A percentile compares a stretch with the other conserved stretches of the same genome.
phyloP scores from a whole-genome alignment of 2,797 vertebrate genomes.

The Esox lucius region DNA sequence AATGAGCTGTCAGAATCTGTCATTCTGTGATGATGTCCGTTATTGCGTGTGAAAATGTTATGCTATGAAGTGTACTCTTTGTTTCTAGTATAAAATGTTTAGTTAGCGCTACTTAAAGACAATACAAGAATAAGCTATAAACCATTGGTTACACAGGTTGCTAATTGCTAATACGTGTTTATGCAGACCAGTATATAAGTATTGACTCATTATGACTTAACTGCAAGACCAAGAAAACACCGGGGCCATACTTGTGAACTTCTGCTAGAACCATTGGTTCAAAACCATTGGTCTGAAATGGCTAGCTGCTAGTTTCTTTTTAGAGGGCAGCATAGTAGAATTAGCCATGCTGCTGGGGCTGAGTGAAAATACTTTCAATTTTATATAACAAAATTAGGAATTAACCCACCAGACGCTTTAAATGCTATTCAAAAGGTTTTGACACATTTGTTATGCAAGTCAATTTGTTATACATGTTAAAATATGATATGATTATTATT shows the following conservation, averaged over 20 bases:
- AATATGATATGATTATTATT: too few species aligned
- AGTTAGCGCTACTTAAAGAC: neutral
- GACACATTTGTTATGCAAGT: too few species aligned
- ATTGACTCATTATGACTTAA: neutral
- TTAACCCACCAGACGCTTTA: too few species aligned
- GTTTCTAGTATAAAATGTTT: neutral
- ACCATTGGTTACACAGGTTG: neutral
- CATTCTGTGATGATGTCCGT: neutral
- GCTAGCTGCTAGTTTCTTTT: too few species aligned
- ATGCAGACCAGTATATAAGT: neutral
- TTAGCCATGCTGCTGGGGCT: too few species aligned
- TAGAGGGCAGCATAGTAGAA: too few species aligned
- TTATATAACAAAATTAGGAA: too few species aligned
- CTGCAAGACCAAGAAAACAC: neutral
- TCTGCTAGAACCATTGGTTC: neutral
- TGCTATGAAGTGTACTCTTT: neutral
- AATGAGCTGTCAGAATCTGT: neutral
- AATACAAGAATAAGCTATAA: neutral
- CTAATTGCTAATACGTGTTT: neutral
- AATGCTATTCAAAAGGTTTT: too few species aligned
- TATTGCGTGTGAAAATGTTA: neutral
- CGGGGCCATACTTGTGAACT: too few species aligned
- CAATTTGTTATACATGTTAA: too few species aligned
- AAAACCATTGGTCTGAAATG: neutral
- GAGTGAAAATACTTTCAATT: too few species aligned